Base-by-base conservation (phyloP, 2,797 vertebrate genomes). In the Xenopus petersii region DNA sequence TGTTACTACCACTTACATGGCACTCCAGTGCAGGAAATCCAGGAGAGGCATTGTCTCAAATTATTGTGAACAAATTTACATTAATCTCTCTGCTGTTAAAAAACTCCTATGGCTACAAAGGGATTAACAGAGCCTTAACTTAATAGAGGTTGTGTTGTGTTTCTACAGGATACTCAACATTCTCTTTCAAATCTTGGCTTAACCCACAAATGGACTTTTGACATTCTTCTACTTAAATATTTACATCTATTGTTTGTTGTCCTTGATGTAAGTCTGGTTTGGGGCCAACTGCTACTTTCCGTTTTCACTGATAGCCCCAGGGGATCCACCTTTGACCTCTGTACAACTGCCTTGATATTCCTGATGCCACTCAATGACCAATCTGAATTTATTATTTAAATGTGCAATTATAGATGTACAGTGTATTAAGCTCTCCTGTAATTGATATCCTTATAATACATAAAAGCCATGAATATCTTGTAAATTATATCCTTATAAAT, bases 1-100 rank as follows among this genome's bases (percentile, higher is more conserved):
- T 51, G 60, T 73, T 69, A 46, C 42, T 64, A 12, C 42, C 59
- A 69, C 30, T 78, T 78, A 64, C 24, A 60, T 26, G 1, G 36
- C 36, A 36, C 65, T 78, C 16, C 15, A 36, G 58, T 42, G 66
- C 65, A 69, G 70, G 71, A 78, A 78, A 78, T 73, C 74, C 49
- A 58, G 67, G 58, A 17, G 55, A 42, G 59, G 26, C 62, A 66
- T 71, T 71, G 74, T 71, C 63, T 61, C 24, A 66, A 71, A 63
- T 63, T 5, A 63, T 12, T 30, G 26, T 36, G 30, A 63, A 26
- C 30, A 17, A 55, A 68, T 55, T 12, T 54, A 68, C 13, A 33
- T 55, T 68, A 68, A 68, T 56, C 49, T 47, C 66, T 33, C n/a
- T n/a, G 21, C 66, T 67, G 33, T 16, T 13, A 12, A n/a, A 55